Percentiles rank a stretch among this genome's conserved stretches.
Conservation (phyloP, 2,113 vertebrate genomes). For the Brienomyrus brachyistius region DNA sequence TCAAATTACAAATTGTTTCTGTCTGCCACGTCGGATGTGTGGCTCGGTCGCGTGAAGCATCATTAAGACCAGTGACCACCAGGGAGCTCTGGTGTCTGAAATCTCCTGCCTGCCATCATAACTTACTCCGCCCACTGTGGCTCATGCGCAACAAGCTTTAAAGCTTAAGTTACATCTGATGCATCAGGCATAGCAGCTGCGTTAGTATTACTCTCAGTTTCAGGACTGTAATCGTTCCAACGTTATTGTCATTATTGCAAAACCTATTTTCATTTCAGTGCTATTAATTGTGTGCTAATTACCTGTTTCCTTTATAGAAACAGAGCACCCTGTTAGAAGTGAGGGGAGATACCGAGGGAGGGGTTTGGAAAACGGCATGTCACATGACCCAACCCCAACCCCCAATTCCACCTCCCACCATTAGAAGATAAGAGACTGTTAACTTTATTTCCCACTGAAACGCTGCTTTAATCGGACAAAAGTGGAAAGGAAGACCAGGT, state of each 20-base stretch:
- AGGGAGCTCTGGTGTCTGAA: neutral
- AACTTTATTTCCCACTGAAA: neutral
- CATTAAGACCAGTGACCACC: neutral
- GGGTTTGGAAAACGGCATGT: neutral
- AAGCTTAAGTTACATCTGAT: neutral
- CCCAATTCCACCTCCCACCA: neutral
- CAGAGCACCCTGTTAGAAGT: neutral
- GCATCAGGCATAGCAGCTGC: neutral
- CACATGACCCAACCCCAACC: neutral
- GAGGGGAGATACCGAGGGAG: neutral
- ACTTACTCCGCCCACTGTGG: neutral
- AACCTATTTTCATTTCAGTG: neutral
- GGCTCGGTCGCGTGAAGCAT: neutral
- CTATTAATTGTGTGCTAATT: neutral
- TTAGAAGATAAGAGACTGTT: neutral
- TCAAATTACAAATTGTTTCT: too few species aligned
- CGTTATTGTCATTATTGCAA: neutral
- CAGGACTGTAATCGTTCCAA: neutral
- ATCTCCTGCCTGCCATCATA: slow-evolving; percentile 7
- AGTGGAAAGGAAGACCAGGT: neutral
- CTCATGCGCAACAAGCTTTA: neutral
- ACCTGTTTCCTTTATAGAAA: neutral
- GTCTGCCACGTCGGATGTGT: neutral
- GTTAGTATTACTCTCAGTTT: neutral
- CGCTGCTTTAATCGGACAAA: neutral